Percentiles rank a stretch among this genome's conserved stretches.
These are phyloP conservation scores for Coptotermes formosanus DNA, from an alignment of 1,140 invertebrate species.

Conservation along the genomic window DNA sequence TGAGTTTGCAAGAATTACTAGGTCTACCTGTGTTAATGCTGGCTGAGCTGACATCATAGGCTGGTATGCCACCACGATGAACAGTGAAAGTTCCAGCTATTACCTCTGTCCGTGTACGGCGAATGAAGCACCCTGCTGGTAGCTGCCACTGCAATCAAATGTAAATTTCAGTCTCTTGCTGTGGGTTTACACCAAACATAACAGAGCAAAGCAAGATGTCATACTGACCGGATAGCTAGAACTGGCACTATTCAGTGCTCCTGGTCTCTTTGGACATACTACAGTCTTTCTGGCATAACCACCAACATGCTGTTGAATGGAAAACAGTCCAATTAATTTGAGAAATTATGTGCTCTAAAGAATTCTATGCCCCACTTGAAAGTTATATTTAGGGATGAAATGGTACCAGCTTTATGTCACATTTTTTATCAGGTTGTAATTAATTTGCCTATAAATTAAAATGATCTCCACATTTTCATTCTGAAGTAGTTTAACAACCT, in stretches of 20 bases:
- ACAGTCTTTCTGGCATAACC: slow-evolving; percentile 42
- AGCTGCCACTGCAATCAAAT: slow-evolving; percentile 44
- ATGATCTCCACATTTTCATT: no score
- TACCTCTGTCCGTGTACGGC: slow-evolving; percentile 43
- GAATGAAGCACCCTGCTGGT: slow-evolving; percentile 47
- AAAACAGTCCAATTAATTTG: no score
- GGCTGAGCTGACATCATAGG: not conserved
- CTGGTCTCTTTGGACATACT: slow-evolving; percentile 47
- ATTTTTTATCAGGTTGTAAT: no score
- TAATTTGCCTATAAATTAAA: no score
- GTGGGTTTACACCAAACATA: not conserved
- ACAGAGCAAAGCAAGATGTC: not conserved
- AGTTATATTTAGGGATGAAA: no score
- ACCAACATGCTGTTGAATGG: not conserved
- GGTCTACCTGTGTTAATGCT: not conserved
- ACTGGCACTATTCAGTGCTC: slow-evolving; percentile 43
- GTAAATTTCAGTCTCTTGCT: not conserved
- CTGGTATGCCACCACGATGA: not conserved
- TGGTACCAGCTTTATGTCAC: no score
- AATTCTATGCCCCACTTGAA: no score
- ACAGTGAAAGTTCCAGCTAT: not conserved
- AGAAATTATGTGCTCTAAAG: no score
- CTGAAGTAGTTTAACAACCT: no score
- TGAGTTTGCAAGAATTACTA: not conserved
- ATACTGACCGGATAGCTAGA: slow-evolving; percentile 24